Evolutionary conservation across 2,888 invertebrate genomes (phyloP).

Genomic region (Leucophenga maculata): DNA sequence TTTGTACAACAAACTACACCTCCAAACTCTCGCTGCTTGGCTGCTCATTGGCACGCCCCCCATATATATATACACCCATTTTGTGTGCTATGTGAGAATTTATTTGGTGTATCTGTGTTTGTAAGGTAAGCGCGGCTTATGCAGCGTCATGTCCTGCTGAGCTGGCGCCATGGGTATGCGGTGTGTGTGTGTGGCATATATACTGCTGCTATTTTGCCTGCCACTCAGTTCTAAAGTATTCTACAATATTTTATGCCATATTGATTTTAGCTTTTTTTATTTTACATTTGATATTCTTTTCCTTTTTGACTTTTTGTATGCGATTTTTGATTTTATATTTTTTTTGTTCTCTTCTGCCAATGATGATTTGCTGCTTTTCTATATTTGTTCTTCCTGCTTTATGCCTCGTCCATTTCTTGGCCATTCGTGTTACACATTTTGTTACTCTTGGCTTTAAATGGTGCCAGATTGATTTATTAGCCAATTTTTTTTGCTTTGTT

Average conservation of each 20-base stretch:
- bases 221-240: slow-evolving; percentile 7
- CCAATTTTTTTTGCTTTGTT: slow-evolving; percentile 37
- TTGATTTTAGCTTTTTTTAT: slow-evolving; percentile 18
- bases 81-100: slow-evolving; percentile 1
- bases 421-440: slow-evolving; percentile 4
- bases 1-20: slow-evolving; percentile 32
- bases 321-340: not conserved
- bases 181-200: not conserved
- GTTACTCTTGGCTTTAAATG: slow-evolving; percentile 28
- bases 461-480: slow-evolving; percentile 62
- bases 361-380: slow-evolving; percentile 21
- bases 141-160: slow-evolving; percentile 3
- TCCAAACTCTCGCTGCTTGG: slow-evolving; percentile 16
- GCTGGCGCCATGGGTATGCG: not conserved
- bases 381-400: slow-evolving; percentile 13
- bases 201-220: not conserved
- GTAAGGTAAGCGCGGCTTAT: slow-evolving; percentile 23
- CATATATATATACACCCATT: not conserved
- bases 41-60: not conserved
- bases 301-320: not conserved
- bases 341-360: not conserved
- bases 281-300: not conserved
- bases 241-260: slow-evolving; percentile 12
- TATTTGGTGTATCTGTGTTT: not conserved
- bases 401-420: slow-evolving; percentile 1